A percentile compares a stretch with the other conserved stretches of the same genome.
Conservation (phyloP, 2,888 invertebrate genomes). For the Cephus spinipes region DNA sequence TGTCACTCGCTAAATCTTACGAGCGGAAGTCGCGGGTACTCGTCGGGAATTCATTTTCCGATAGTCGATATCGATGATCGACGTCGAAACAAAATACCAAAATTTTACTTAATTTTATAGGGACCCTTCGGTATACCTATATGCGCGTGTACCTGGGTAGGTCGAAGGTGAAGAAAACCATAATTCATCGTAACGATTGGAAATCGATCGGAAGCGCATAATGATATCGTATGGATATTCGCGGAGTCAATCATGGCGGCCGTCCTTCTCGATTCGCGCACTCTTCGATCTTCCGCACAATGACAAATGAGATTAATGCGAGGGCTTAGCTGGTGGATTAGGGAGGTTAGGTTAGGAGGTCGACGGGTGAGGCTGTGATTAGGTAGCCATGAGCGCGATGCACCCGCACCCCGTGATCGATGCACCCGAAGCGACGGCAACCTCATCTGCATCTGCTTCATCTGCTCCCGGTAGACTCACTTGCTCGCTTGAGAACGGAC, state of each 20-base stretch:
- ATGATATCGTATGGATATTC: not conserved
- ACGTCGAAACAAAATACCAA: not conserved
- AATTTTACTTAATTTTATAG: not conserved
- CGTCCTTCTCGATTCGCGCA: conserved; percentile 36
- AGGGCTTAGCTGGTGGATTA: conserved; percentile 47
- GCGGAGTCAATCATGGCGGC: not conserved
- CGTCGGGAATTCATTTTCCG: not conserved
- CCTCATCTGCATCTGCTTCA: conserved; percentile 63
- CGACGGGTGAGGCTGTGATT: conserved; percentile 50
- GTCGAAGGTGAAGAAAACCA: not conserved
- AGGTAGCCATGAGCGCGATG: conserved; percentile 44
- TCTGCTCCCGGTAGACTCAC: conserved; percentile 42
- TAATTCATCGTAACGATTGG: not conserved
- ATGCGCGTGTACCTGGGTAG: not conserved
- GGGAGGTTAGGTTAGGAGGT: conserved; percentile 42
- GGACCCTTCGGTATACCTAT: too few relatives aligned
- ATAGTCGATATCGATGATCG: not conserved
- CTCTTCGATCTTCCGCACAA: conserved; percentile 48
- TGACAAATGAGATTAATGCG: conserved; percentile 60
- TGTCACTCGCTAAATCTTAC: conserved; percentile 40
- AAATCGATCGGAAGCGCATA: not conserved
- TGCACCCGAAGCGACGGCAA: conserved; percentile 28
- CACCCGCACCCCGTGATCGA: conserved; percentile 26
- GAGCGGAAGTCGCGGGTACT: conserved; percentile 15
- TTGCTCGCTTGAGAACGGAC: conserved; percentile 27